Evolutionary conservation across 2,797 vertebrate species (phyloP).

Genomic region (Poecilia wingei): DNA sequence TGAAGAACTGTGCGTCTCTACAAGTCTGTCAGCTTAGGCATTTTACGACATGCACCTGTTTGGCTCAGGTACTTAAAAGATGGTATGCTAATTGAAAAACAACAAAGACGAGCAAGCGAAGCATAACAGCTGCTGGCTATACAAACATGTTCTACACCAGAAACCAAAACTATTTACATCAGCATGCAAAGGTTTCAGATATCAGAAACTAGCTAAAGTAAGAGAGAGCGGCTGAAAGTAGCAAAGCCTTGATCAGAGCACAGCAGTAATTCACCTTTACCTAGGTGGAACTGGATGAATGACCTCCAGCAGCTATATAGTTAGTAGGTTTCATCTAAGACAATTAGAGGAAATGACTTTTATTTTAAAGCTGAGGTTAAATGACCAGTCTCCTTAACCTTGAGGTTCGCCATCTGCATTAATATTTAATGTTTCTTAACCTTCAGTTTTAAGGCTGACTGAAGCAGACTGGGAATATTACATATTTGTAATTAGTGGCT

Average conservation of each 20-base stretch:
- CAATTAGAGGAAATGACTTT: conserved; percentile 76
- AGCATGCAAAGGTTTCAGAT: conserved; percentile 15
- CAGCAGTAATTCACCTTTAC: conserved; percentile 23
- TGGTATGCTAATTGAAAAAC: conserved; percentile 37
- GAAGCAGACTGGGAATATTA: conserved; percentile 73
- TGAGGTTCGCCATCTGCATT: conserved; percentile 74
- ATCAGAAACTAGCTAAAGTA: conserved; percentile 1
- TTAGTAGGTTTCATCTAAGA: conserved; percentile 61
- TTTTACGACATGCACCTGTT: conserved; percentile 67
- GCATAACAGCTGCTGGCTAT: conserved; percentile 3
- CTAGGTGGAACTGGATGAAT: conserved; percentile 56
- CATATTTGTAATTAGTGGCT: conserved; percentile 81
- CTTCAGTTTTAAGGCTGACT: conserved; percentile 80
- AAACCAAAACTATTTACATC: conserved; percentile 23
- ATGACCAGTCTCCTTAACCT: conserved; percentile 80
- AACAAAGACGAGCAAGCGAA: conserved; percentile 33
- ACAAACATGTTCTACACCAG: conserved; percentile 12
- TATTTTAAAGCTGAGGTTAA: conserved; percentile 74
- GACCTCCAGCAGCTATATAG: conserved; percentile 59
- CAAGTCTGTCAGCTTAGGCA: conserved; percentile 49
- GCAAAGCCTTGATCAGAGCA: conserved; percentile 13
- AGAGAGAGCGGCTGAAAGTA: conserved; percentile 7
- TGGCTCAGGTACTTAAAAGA: conserved; percentile 51
- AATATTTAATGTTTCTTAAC: conserved; percentile 81
- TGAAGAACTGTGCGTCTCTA: conserved; percentile 39